Percentiles rank a stretch among this genome's conserved stretches.
These are phyloP conservation scores for Tamandua tetradactyla DNA, from an alignment of 2,797 vertebrate genomes.

Conservation along the genomic window DNA sequence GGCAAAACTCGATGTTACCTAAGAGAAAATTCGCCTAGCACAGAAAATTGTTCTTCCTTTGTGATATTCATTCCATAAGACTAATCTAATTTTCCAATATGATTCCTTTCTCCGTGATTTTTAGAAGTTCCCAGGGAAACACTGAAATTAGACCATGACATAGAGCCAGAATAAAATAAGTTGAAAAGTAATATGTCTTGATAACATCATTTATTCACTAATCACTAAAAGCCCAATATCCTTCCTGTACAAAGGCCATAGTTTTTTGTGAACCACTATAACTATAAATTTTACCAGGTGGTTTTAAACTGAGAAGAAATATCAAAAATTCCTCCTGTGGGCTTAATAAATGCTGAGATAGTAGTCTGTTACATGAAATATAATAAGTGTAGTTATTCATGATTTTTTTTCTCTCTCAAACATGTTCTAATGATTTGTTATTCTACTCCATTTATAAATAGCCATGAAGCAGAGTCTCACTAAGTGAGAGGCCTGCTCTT, in stretches of 20 bases:
- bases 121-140: conserved; percentile 41
- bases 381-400: conserved; percentile 62
- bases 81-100: conserved; percentile 29
- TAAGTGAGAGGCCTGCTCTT: conserved; percentile 39
- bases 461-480: conserved; percentile 58
- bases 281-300: conserved; percentile 68
- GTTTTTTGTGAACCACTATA: conserved; percentile 61
- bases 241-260: conserved; percentile 41
- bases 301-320: conserved; percentile 63
- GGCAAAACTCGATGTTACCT: conserved; percentile 1
- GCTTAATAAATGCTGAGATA: conserved; percentile 60
- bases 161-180: not conserved
- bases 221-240: conserved; percentile 56
- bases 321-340: conserved; percentile 54
- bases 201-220: conserved; percentile 51
- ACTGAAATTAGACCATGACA: conserved; percentile 4
- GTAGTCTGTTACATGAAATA: conserved; percentile 67
- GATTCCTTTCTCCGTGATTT: conserved; percentile 35
- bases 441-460: conserved; percentile 68
- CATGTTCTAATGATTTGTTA: conserved; percentile 62
- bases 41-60: not conserved
- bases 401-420: not conserved
- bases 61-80: conserved; percentile 19
- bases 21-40: conserved; percentile 27
- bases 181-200: conserved; percentile 57